Evolutionary conservation across 2,888 invertebrate species (phyloP), one percentile per base, ranked within the genome.

Genomic region (Drosophila ochracea): DNA sequence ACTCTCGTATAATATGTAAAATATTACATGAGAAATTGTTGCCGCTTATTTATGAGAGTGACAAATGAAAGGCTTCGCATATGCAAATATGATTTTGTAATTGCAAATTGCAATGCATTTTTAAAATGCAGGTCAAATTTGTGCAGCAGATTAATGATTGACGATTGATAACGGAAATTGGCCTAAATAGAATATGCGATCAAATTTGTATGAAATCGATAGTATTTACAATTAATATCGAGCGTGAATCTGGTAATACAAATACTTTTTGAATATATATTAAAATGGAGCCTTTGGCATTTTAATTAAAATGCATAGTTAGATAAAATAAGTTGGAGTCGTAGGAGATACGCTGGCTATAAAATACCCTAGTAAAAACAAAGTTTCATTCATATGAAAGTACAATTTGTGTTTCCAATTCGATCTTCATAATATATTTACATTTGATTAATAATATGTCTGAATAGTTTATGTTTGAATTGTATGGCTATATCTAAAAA

Each of bases 1-100:
- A 30, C n/a, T 41, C 21, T 41, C 31, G 58, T 1, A 43, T 58
- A 21, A 63, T 25, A 47, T 49, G 33, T 69, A 54, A 72, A 76
- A 66, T 68, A 68, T 67, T 58, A 65, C 80, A 82, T 74, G 78
- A 76, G 62, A 85, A 83, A 78, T 76, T 69, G 69, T 59, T 69
- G 68, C 28, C 73, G 78, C 73, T 79, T 79, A 79, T 79, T 79
- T 76, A 79, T 79, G 79, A 76, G 75, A 84, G 82, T 84, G 86
- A 84, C 84, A 84, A 86, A 84, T 84, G 84, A 86, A 86, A 84
- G 81, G 82, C 59, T 68, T 75, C 79, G 68, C 66, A 79, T 81
- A 79, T 83, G 83, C 72, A 86, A 84, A 85, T 84, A 86, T 83
- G 78, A 85, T 84, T 84, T 83, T 82, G 83, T 84, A 86, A 85